phyloP scores from a whole-genome alignment of 2,797 vertebrate genomes.

The Thalassophryne amazonica region DNA sequence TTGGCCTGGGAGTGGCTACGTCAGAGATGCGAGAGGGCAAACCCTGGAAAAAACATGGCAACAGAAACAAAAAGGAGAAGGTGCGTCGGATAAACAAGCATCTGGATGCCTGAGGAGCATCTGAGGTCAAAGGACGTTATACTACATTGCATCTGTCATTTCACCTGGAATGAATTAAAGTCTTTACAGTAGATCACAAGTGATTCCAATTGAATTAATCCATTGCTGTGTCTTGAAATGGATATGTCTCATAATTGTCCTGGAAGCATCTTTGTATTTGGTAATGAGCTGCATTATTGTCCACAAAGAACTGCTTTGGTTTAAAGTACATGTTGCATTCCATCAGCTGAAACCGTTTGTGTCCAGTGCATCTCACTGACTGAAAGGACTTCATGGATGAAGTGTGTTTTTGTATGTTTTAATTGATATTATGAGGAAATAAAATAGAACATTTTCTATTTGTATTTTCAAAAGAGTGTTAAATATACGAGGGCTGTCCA shows the following conservation, averaged over 20 bases:
- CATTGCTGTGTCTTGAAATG: neutral
- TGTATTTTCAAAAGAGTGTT: too few species aligned
- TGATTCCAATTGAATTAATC: constrained; percentile 34
- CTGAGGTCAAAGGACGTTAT: constrained; percentile 1
- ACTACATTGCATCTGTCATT: constrained; percentile 9
- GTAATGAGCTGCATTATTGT: constrained; percentile 1
- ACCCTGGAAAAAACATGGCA: constrained; percentile 96
- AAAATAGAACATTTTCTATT: too few species aligned
- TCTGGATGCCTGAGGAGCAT: constrained; percentile 83
- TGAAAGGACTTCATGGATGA: too few species aligned
- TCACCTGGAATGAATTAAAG: constrained; percentile 4
- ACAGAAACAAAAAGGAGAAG: constrained; percentile 96
- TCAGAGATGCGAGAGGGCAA: constrained; percentile 74
- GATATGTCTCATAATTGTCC: constrained; percentile 10
- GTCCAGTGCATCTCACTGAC: constrained; percentile 28
- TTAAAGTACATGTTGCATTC: constrained; percentile 1
- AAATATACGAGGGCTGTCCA: too few species aligned
- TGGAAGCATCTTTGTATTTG: neutral
- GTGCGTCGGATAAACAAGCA: constrained; percentile 90
- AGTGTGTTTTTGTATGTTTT: too few species aligned
- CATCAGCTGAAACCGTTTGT: too few species aligned
- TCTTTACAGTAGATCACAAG: neutral
- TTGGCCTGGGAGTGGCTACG: constrained; percentile 22
- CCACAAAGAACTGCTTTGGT: neutral
- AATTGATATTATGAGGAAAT: too few species aligned